Evolutionary conservation across 2,113 vertebrate species (phyloP).

Genomic region (Rostratula benghalensis): DNA sequence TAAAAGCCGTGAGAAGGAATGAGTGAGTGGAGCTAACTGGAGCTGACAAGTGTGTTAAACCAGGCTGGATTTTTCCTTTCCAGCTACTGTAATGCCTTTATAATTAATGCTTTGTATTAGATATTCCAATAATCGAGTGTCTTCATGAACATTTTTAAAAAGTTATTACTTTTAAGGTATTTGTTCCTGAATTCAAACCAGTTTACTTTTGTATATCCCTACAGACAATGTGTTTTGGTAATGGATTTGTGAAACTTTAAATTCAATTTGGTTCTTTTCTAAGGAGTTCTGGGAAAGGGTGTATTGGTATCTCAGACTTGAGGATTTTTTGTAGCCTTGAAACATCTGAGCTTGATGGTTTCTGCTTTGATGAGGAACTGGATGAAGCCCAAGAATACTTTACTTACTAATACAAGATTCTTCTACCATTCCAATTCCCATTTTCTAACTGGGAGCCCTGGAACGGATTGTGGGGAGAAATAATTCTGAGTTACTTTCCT

Average conservation of each 20-base stretch:
- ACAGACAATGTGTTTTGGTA: neutral
- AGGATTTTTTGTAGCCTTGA: neutral
- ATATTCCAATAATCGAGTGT: neutral
- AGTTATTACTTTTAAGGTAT: neutral
- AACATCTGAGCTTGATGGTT: neutral
- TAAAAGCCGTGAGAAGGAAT: neutral
- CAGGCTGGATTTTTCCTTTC: neutral
- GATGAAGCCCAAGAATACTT: neutral
- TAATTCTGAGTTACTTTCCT: neutral
- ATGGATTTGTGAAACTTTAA: neutral
- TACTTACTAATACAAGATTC: too few species aligned
- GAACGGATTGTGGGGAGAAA: neutral
- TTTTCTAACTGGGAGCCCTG: neutral
- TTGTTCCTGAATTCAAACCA: neutral
- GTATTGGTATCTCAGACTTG: neutral
- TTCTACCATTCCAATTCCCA: neutral
- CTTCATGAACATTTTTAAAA: neutral
- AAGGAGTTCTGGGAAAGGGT: neutral
- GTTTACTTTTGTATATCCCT: neutral
- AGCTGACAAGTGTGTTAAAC: constrained; percentile 9
- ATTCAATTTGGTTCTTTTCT: neutral
- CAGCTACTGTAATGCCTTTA: neutral
- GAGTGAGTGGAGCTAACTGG: neutral
- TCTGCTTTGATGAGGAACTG: neutral
- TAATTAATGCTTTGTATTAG: neutral